phyloP scores from a whole-genome alignment of 1,140 invertebrate species.

The Diachasmimorpha longicaudata region DNA sequence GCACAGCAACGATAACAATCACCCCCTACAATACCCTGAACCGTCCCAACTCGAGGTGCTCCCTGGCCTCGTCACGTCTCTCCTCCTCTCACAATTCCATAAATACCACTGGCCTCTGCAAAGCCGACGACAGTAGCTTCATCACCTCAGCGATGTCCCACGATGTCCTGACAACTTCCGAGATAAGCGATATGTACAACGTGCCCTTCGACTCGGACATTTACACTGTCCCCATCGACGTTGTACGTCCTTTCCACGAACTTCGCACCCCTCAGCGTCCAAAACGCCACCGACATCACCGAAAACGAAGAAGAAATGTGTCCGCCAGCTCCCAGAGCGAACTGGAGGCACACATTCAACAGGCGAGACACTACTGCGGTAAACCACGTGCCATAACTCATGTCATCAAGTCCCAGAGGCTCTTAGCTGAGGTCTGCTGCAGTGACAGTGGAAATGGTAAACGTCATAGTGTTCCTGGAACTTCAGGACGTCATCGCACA shows the following conservation, averaged over 20 bases:
- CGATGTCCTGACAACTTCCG: conserved; percentile 73
- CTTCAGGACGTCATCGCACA: conserved; percentile 45
- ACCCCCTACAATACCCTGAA: conserved; percentile 61
- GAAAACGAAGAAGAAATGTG: conserved; percentile 68
- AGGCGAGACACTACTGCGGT: conserved; percentile 60
- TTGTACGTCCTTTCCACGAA: conserved; percentile 67
- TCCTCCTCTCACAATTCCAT: conserved; percentile 84
- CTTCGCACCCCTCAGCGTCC: conserved; percentile 60
- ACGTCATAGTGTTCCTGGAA: conserved; percentile 67
- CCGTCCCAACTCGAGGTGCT: conserved; percentile 75
- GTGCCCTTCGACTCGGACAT: conserved; percentile 86
- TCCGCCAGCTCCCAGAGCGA: conserved; percentile 63
- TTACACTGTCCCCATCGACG: conserved; percentile 83
- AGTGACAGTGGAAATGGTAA: conserved; percentile 56
- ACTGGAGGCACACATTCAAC: conserved; percentile 51
- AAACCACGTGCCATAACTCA: conserved; percentile 56
- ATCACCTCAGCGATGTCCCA: conserved; percentile 86
- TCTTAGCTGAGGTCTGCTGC: conserved; percentile 64
- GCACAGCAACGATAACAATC: conserved; percentile 52
- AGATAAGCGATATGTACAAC: conserved; percentile 84
- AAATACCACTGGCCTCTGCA: conserved; percentile 72
- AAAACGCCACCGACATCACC: conserved; percentile 67
- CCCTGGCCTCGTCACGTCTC: conserved; percentile 73
- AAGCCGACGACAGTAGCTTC: conserved; percentile 81
- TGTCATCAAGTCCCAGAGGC: conserved; percentile 57